Conservation (phyloP, 2,113 vertebrate species). For the Ceyx cyanopectus region DNA sequence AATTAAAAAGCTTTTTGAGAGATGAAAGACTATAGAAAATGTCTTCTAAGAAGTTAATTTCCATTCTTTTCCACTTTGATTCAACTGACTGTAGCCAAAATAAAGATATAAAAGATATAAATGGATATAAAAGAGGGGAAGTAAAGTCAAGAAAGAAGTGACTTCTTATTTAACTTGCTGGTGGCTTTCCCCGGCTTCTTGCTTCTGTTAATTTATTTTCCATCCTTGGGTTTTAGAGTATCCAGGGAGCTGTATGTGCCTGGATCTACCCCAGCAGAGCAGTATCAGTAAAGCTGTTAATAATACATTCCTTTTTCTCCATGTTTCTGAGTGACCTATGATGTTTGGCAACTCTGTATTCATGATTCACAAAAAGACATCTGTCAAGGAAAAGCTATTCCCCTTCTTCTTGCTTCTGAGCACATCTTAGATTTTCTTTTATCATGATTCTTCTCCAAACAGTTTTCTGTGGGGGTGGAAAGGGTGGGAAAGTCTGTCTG, state of each 20-base stretch:
- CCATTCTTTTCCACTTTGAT: background rate
- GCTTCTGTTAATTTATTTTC: background rate
- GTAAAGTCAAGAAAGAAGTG: background rate
- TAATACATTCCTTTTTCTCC: background rate
- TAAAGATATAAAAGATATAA: background rate
- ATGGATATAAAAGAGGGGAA: background rate
- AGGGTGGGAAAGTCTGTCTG: conserved; percentile 6
- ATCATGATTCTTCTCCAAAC: background rate
- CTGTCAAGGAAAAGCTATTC: background rate
- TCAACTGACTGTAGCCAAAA: background rate
- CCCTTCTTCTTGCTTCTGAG: background rate
- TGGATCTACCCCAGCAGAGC: background rate
- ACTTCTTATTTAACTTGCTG: background rate
- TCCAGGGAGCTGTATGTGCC: background rate
- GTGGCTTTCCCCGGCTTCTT: background rate
- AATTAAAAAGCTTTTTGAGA: conserved; percentile 38
- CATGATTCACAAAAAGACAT: background rate
- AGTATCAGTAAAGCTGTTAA: background rate
- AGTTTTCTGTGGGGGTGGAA: background rate
- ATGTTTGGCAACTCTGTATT: background rate
- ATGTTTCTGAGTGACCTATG: background rate
- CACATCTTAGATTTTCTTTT: background rate
- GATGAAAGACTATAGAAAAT: background rate
- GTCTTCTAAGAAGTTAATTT: background rate
- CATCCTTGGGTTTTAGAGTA: background rate